Conservation (phyloP, 2,797 vertebrate species). For the Thaleichthys pacificus region DNA sequence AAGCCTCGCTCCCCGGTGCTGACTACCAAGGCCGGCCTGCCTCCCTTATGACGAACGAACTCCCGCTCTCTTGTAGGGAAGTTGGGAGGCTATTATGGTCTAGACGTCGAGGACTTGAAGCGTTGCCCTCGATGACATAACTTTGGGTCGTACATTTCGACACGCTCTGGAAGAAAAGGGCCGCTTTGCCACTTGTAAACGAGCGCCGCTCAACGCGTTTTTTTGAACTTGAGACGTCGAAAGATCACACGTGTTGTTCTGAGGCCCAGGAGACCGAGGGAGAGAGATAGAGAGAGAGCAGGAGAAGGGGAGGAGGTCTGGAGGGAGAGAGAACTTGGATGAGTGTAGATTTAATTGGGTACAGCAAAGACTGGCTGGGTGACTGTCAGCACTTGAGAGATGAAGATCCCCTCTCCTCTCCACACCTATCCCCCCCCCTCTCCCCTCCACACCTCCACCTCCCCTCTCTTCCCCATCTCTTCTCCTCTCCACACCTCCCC, state of each 20-base stretch:
- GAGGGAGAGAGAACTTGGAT: slow-evolving; percentile 66
- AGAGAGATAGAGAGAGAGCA: slow-evolving; percentile 15
- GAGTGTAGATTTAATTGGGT: slow-evolving; percentile 71
- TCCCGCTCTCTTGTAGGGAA: slow-evolving; percentile 60
- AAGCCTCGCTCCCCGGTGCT: slow-evolving; percentile 43
- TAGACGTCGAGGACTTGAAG: slow-evolving; percentile 66
- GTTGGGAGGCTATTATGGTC: slow-evolving; percentile 61
- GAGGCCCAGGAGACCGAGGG: slow-evolving; percentile 38
- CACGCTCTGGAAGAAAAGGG: slow-evolving; percentile 49
- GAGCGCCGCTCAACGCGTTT: slow-evolving; percentile 34
- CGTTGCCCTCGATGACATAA: slow-evolving; percentile 65
- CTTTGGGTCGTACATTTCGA: slow-evolving; percentile 48
- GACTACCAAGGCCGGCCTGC: slow-evolving; percentile 40
- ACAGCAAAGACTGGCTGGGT: slow-evolving; percentile 62
- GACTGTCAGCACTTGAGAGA: slow-evolving; percentile 68
- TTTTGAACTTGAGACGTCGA: slow-evolving; percentile 52
- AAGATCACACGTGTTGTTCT: slow-evolving; percentile 55
- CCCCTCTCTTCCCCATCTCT: slow-evolving; percentile 20
- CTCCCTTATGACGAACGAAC: slow-evolving; percentile 39
- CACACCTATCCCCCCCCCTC: neutral
- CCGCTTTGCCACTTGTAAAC: slow-evolving; percentile 51
- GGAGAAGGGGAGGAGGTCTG: slow-evolving; percentile 61
- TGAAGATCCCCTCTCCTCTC: slow-evolving; percentile 41
- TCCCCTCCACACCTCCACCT: neutral
- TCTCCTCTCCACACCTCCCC: slow-evolving; percentile 29